Base-by-base conservation (phyloP, 2,113 vertebrate genomes). In the Oxygymnocypris stewartii region DNA sequence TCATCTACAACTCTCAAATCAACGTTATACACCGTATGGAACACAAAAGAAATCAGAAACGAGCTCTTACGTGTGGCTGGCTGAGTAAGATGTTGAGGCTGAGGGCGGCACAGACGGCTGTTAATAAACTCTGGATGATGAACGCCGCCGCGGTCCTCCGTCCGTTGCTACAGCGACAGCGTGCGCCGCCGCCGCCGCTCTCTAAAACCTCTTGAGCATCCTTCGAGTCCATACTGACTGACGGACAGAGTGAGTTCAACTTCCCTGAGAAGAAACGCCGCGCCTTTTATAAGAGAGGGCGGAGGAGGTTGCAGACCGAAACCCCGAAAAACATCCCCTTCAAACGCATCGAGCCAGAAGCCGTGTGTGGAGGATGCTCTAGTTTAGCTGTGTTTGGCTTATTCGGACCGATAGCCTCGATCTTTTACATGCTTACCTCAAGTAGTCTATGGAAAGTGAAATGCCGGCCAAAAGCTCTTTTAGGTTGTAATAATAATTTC, bases 321-420 rank as follows among this genome's bases (percentile, higher is more conserved):
- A 86, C 83, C 71, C 85, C 31, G 4, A 81, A 44, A 89, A 89
- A 89, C 77, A 85, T 85, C 88, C 88, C 88, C 88, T 87, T 61
- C 75, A 37, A 84, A 86, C 18, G 78, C 65, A 23, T 51, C 37
- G 63, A 40, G n/a, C 7, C 12, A 47, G 69, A 73, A 20, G 9
- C 37, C 44, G 28, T 42, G 35, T 18, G 47, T 7, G 37, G 76
- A 80, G 49, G 76, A 86, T 86, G 77, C 63, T 83, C 37, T 71
- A 71, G 76, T 78, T 57, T 69, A 57, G 44, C 31, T 59, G 54
- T 42, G 78, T 80, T 23, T 37, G 59, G 12, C 14, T 82, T 67
- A 67, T 82, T 82, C 59, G 67, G 59, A 67, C 13, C n/a, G 40
- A 67, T 79, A 79, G 77, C 35, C 9, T 54, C 10, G 18, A 37